Percentiles rank a stretch among this genome's conserved stretches.
Evolutionary conservation across 2,797 vertebrate species (phyloP).

Genomic region (Dendrocincla fuliginosa): DNA sequence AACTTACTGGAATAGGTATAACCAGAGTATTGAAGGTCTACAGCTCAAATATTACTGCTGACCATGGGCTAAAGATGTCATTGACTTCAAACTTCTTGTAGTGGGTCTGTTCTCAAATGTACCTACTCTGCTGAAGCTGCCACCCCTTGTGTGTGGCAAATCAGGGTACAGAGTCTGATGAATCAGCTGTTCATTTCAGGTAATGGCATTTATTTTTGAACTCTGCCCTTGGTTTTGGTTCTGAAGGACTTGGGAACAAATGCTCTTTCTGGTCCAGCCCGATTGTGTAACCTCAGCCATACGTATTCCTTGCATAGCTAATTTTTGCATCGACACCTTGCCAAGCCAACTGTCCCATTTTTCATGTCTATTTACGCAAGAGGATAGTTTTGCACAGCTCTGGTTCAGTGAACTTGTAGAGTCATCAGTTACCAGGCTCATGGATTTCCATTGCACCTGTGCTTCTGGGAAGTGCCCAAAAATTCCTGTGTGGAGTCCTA

Average conservation of each 20-base stretch:
- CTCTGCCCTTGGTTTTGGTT: not conserved
- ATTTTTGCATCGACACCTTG: not conserved
- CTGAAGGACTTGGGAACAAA: conserved; percentile 6
- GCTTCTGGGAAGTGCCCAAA: conserved; percentile 23
- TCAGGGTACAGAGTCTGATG: not conserved
- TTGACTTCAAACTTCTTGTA: not conserved
- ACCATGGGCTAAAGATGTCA: not conserved
- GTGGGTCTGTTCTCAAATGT: not conserved
- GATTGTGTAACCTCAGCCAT: not conserved
- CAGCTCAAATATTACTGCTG: not conserved
- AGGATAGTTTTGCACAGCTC: not conserved
- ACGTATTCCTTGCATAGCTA: not conserved
- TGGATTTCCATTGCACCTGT: conserved; percentile 36
- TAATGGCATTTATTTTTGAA: not conserved
- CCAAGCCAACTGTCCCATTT: conserved; percentile 19
- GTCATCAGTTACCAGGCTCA: not conserved
- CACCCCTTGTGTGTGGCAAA: not conserved
- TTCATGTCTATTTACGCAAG: not conserved
- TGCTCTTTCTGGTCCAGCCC: not conserved
- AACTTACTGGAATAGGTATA: not conserved
- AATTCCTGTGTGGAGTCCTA: not conserved
- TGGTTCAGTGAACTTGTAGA: not conserved
- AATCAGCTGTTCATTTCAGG: not conserved
- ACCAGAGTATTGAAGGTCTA: not conserved
- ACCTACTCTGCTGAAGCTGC: not conserved